These are phyloP conservation scores for Characodon lateralis DNA, from an alignment of 2,797 vertebrate genomes.

Conservation along the genomic window DNA sequence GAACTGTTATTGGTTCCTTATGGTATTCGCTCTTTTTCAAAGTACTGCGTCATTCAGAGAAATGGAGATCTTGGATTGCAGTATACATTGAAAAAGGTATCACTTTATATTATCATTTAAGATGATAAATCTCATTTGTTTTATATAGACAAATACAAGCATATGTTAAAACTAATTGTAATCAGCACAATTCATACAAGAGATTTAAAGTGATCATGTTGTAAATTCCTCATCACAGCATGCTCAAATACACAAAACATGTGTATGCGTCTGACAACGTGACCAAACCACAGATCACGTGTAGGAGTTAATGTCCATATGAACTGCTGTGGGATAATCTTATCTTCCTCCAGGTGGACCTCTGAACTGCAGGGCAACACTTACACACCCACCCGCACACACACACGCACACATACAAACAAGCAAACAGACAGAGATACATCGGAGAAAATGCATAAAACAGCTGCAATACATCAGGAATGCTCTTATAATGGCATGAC, in stretches of 20 bases:
- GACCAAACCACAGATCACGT: slow-evolving; percentile 26
- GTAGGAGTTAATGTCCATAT: slow-evolving; percentile 59
- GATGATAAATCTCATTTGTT: not conserved
- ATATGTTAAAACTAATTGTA: not conserved
- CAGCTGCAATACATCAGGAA: not conserved
- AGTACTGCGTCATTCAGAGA: no score
- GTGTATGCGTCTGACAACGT: slow-evolving; percentile 23
- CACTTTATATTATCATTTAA: no score
- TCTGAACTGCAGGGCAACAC: slow-evolving; percentile 50
- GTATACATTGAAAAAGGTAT: no score
- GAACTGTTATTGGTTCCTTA: no score
- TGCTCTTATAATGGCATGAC: not conserved
- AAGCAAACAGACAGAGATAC: slow-evolving; percentile 39
- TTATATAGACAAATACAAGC: not conserved
- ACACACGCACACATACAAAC: slow-evolving; percentile 7
- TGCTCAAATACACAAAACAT: slow-evolving; percentile 4
- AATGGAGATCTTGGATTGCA: no score
- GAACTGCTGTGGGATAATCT: slow-evolving; percentile 72
- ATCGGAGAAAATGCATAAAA: not conserved
- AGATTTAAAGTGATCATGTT: not conserved
- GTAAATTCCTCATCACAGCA: not conserved
- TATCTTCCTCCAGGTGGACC: slow-evolving; percentile 76
- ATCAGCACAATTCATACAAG: not conserved
- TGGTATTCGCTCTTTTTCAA: no score
- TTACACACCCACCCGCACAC: not conserved